phyloP scores from a whole-genome alignment of 2,113 vertebrate species.

The Rattus rattus region DNA sequence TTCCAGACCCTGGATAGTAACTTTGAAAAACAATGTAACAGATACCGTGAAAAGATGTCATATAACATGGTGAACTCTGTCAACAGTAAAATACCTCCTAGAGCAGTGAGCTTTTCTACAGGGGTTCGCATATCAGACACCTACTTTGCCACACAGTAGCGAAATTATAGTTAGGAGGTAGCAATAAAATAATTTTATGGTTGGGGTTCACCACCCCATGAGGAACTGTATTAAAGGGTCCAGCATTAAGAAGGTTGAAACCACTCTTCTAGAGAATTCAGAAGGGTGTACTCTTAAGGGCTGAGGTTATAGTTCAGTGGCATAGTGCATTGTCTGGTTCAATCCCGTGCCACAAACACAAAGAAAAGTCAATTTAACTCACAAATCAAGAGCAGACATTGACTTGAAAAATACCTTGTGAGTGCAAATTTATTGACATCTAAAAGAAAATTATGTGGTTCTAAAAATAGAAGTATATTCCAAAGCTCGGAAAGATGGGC shows the following conservation, averaged over 20 bases:
- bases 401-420: constrained; percentile 42
- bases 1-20: background rate
- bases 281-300: background rate
- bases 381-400: constrained; percentile 48
- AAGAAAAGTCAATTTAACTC: constrained; percentile 42
- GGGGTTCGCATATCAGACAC: background rate
- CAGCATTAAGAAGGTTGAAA: background rate
- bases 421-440: constrained; percentile 57
- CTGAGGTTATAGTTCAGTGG: background rate
- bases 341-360: background rate
- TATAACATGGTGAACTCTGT: background rate
- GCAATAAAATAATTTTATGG: background rate
- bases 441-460: constrained; percentile 57
- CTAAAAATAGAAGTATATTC: constrained; percentile 64
- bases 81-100: constrained; percentile 2
- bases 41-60: background rate
- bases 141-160: background rate
- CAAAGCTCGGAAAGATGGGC: constrained; percentile 52
- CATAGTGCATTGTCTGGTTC: background rate
- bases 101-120: background rate
- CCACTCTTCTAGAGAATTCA: background rate
- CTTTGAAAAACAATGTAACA: background rate
- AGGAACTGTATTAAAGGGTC: background rate
- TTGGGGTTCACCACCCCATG: too few relatives aligned
- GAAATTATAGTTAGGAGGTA: background rate